Evolutionary conservation across 2,797 vertebrate genomes (phyloP), one percentile per base, ranked within the genome.

Genomic region (Oryzias sinensis): DNA sequence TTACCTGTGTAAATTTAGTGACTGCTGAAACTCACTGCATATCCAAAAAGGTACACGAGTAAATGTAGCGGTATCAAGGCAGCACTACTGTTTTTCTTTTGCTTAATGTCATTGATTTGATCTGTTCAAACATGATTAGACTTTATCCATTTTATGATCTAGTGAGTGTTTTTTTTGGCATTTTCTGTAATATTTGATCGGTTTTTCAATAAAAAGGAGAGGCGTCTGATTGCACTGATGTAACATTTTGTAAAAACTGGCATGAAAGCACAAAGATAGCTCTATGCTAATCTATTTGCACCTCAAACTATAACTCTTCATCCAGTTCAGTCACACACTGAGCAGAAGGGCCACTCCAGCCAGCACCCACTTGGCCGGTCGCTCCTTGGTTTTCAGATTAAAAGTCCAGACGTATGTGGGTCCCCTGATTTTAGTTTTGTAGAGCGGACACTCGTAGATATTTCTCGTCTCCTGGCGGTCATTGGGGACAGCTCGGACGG

Each of bases 401-500:
- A 93, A 91, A 53, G 88, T 82, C 83, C 81, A 75, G 2, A 87
- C 87, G 25, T 90, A 93, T 17, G 86, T 88, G 43, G 72, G 82
- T 0, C 88, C 84, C 72, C 92, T 86, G 58, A 91, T 80, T 84
- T 92, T 90, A 73, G 90, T 92, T 82, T 90, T 92, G 59, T 91
- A 93, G 53, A 91, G 85, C 0, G 91, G 92, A 64, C 90, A 93
- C 70, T 93, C 89, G 5, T 92, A 93, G 67, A 90, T 93, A 64
- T 93, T 93, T 53, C 91, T 87, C 16, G 84, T 90, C 79, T 94
- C 88, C 71, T 92, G 89, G 2, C 87, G 90, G 68, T 90, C 87
- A 14, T 84, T 89, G 29, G 90, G 85, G 29, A 92, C 88, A 7
- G 89, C 87, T 72, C 91, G 88, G 43, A 88, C 85, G 29, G 90